Percentiles rank a stretch among this genome's conserved stretches.
phyloP scores from a whole-genome alignment of 2,888 invertebrate genomes.

The Drosophila incognita region DNA sequence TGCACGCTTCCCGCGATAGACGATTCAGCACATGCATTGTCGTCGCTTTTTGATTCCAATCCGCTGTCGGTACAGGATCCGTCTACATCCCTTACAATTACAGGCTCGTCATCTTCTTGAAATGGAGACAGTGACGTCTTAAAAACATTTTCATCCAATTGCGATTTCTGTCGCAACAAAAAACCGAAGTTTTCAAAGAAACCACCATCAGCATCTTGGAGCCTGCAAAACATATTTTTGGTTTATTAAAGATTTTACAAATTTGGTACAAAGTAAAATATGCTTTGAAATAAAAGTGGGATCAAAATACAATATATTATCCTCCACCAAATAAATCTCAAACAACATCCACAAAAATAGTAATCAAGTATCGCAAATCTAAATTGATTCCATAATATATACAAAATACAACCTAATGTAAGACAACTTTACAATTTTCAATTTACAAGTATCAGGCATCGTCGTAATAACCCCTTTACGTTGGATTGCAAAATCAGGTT shows the following conservation, averaged over 20 bases:
- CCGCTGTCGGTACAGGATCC: slow-evolving; percentile 40
- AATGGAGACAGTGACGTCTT: slow-evolving; percentile 87
- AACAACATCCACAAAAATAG: not conserved
- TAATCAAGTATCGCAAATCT: not conserved
- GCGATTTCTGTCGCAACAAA: slow-evolving; percentile 88
- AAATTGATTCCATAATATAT: not conserved
- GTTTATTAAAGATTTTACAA: not conserved
- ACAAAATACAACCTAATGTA: not conserved
- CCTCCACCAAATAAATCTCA: not conserved
- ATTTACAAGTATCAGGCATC: no score
- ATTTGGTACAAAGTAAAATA: not conserved
- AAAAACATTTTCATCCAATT: slow-evolving; percentile 84
- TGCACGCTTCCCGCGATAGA: slow-evolving; percentile 46
- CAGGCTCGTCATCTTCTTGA: slow-evolving; percentile 37
- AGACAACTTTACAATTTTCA: not conserved
- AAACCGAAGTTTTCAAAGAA: slow-evolving; percentile 94
- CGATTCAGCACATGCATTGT: slow-evolving; percentile 41
- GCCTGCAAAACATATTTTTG: slow-evolving; percentile 39
- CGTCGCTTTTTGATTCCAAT: slow-evolving; percentile 12
- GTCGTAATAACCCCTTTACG: not conserved
- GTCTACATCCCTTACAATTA: slow-evolving; percentile 9
- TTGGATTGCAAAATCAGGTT: not conserved
- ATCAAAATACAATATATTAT: not conserved
- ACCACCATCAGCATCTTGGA: slow-evolving; percentile 92
- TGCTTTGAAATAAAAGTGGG: not conserved